Percentiles rank a stretch among this genome's conserved stretches.
Evolutionary conservation across 2,888 invertebrate genomes (phyloP).

Genomic region (Hypena proboscidalis): DNA sequence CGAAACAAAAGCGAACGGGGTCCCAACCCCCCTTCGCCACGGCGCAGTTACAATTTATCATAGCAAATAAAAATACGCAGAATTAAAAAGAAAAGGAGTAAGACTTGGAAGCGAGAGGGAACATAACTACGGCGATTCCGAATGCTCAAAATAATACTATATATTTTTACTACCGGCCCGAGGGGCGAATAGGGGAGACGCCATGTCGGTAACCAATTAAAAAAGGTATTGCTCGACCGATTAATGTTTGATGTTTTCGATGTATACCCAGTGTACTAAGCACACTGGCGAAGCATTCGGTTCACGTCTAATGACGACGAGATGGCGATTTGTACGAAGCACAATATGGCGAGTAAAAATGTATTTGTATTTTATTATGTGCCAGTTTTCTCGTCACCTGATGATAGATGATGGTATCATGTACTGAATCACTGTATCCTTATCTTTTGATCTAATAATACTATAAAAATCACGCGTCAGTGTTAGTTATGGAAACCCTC

Average conservation of each 20-base stretch:
- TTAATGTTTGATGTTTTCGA: slow-evolving; percentile 38
- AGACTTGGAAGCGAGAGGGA: slow-evolving; percentile 74
- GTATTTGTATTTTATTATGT: too few relatives aligned
- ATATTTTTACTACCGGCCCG: slow-evolving; percentile 60
- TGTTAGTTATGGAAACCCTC: too few relatives aligned
- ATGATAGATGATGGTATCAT: too few relatives aligned
- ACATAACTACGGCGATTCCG: slow-evolving; percentile 62
- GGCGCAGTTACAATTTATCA: slow-evolving; percentile 83
- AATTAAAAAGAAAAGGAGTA: slow-evolving; percentile 83
- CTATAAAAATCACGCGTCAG: too few relatives aligned
- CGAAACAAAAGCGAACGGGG: slow-evolving; percentile 79
- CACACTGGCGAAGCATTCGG: slow-evolving; percentile 10
- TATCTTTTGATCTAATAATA: too few relatives aligned
- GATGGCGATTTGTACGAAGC: not conserved
- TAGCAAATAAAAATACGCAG: slow-evolving; percentile 84
- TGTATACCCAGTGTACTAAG: too few relatives aligned
- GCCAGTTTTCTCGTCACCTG: too few relatives aligned
- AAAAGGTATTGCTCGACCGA: slow-evolving; percentile 44
- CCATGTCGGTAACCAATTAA: slow-evolving; percentile 57
- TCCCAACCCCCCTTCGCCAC: slow-evolving; percentile 51
- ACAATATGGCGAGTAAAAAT: too few relatives aligned
- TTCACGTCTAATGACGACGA: not conserved
- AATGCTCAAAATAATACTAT: slow-evolving; percentile 55
- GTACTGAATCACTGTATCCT: too few relatives aligned
- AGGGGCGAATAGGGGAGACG: slow-evolving; percentile 52